Evolutionary conservation across 2,113 vertebrate species (phyloP), one percentile per base, ranked within the genome.

Genomic region (Cryptomyrus ogoouensis): DNA sequence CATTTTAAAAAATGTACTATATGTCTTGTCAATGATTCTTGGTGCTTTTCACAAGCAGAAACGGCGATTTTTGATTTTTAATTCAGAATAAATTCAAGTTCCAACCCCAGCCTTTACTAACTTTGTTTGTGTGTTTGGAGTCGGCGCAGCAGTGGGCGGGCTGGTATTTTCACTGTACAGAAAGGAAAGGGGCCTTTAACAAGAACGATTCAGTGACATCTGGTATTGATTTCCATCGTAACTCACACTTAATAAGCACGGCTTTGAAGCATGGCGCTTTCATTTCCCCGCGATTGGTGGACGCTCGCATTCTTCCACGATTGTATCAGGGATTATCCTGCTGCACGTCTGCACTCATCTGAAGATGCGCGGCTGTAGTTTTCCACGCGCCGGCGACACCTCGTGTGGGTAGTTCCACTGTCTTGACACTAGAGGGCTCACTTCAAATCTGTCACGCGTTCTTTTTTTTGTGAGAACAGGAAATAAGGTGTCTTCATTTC

Each of bases 151-250:
- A 93, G 62, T 94, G 92, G 94, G 93, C 93, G 90, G 74, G 47
- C 2, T 53, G 74, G 46, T 50, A 89, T 89, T 83, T 84, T 31
- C 80, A 62, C 89, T 84, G 52, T 88, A 88, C 50, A 21, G 52
- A 83, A 90, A 90, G 92, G 94, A 94, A 94, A 92, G 92, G 93
- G 94, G 94, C 95, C 95, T 95, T 95, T 95, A 95, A 94, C 95
- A 95, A 95, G 93, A 94, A 3, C 39, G 92, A 96, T 97, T 96
- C 93, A 95, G 96, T 96, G 96, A 96, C 97, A 98, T 98, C 97
- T 98, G 97, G 97, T 97, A 97, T 97, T 97, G 97, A 97, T 98
- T 97, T 97, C 96, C 95, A 96, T 97, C 95, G 95, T 94, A 94
- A 97, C 97, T 97, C 97, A 95, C 96, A 96, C 96, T 98, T 98